Evolutionary conservation across 2,888 invertebrate genomes (phyloP).

Genomic region (Allolobophora icterica): DNA sequence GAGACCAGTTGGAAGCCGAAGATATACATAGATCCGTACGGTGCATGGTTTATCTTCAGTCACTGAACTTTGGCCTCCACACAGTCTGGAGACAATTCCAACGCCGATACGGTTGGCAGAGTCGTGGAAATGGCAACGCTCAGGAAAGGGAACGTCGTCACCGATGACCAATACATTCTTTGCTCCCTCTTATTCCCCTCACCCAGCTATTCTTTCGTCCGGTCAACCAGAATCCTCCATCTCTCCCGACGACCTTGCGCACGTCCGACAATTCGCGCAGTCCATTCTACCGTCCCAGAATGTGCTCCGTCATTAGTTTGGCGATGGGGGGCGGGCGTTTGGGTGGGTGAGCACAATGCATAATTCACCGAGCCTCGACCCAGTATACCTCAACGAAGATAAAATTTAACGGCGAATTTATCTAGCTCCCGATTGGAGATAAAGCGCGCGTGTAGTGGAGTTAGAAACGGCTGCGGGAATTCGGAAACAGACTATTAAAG

Average conservation of each 20-base stretch:
- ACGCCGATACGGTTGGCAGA: too few relatives aligned
- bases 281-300: not conserved
- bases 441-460: not conserved
- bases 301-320: not conserved
- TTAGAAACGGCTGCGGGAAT: not conserved
- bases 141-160: too few relatives aligned
- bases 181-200: not conserved
- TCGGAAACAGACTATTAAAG: not conserved
- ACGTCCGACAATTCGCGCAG: too few relatives aligned
- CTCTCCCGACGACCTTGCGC: not conserved
- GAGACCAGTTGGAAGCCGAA: too few relatives aligned
- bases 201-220: not conserved
- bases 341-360: not conserved
- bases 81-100: too few relatives aligned
- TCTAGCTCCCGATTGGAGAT: not conserved
- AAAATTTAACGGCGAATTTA: constrained; percentile 10
- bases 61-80: too few relatives aligned
- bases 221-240: not conserved
- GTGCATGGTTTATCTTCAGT: too few relatives aligned
- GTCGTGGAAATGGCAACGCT: too few relatives aligned
- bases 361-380: not conserved
- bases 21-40: too few relatives aligned
- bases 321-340: not conserved
- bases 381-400: not conserved
- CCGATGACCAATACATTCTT: not conserved